phyloP scores from a whole-genome alignment of 2,888 invertebrate species.

The Aplocera efformata region DNA sequence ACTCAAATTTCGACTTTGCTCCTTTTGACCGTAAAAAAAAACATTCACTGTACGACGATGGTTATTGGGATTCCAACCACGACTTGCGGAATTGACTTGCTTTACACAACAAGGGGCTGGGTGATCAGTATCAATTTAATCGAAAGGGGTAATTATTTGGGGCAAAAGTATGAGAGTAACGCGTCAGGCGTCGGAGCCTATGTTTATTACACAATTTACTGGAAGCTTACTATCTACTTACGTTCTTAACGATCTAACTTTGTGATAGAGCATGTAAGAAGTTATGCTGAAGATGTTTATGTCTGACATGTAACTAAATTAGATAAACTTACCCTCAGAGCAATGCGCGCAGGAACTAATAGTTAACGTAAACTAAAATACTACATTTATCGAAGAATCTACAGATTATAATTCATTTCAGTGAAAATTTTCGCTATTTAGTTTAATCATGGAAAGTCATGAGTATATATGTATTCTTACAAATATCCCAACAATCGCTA shows the following conservation, averaged over 20 bases:
- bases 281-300: slow-evolving; percentile 33
- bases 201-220: slow-evolving; percentile 39
- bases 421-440: no score
- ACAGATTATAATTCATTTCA: no score
- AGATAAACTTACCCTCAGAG: slow-evolving; percentile 24
- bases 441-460: no score
- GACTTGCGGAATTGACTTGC: slow-evolving; percentile 45
- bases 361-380: slow-evolving; percentile 6
- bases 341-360: slow-evolving; percentile 19
- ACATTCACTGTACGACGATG: slow-evolving; percentile 42
- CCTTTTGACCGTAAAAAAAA: slow-evolving; percentile 44
- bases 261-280: slow-evolving; percentile 38
- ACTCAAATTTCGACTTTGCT: slow-evolving; percentile 41
- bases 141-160: slow-evolving; percentile 21
- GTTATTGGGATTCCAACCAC: slow-evolving; percentile 56
- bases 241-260: slow-evolving; percentile 47
- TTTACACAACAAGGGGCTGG: slow-evolving; percentile 46
- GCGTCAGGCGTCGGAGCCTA: slow-evolving; percentile 28
- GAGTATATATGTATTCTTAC: no score
- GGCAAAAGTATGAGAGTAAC: slow-evolving; percentile 12
- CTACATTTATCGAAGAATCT: neutral
- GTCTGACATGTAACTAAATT: slow-evolving; percentile 28
- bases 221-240: slow-evolving; percentile 42
- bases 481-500: no score
- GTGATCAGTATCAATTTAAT: slow-evolving; percentile 18